A percentile compares a stretch with the other conserved stretches of the same genome.
Conservation (phyloP, 2,888 invertebrate genomes). For the Calameuta pallipes region DNA sequence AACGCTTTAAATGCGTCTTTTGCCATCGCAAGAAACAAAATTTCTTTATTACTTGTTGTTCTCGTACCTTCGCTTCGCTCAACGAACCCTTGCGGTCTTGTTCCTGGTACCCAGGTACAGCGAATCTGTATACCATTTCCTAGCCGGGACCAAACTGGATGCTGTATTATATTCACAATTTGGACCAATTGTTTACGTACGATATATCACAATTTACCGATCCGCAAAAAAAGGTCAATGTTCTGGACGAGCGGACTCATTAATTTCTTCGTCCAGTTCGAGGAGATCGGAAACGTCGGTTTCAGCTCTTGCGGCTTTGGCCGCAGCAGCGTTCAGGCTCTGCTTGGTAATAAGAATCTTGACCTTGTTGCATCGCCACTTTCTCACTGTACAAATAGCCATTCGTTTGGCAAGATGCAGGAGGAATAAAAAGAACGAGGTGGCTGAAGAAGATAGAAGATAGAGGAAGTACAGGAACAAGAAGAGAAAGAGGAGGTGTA, state of each 20-base stretch:
- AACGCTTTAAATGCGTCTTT: not conserved
- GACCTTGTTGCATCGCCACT: not conserved
- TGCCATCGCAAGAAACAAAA: not conserved
- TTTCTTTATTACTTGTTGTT: not conserved
- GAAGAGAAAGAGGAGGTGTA: constrained; percentile 16
- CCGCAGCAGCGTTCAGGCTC: constrained; percentile 36
- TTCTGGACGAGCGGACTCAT: not conserved
- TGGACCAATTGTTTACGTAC: not conserved
- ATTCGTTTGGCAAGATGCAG: not conserved
- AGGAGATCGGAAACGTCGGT: not conserved
- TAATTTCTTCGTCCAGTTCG: not conserved
- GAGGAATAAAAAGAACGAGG: not conserved
- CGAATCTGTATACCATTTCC: not conserved
- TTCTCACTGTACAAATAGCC: not conserved
- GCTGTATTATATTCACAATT: not conserved
- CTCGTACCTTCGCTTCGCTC: not conserved
- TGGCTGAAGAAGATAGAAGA: not conserved
- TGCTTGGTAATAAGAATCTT: not conserved
- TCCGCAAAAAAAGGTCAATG: not conserved
- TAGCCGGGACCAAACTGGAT: not conserved
- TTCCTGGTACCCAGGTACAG: not conserved
- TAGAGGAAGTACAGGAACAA: not conserved
- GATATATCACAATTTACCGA: not conserved
- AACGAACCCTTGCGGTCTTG: not conserved
- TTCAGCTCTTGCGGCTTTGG: constrained; percentile 26